Evolutionary conservation across 35 echinoderm and acorn worm species (phyloP).

Genomic region (Amphiura filiformis): DNA sequence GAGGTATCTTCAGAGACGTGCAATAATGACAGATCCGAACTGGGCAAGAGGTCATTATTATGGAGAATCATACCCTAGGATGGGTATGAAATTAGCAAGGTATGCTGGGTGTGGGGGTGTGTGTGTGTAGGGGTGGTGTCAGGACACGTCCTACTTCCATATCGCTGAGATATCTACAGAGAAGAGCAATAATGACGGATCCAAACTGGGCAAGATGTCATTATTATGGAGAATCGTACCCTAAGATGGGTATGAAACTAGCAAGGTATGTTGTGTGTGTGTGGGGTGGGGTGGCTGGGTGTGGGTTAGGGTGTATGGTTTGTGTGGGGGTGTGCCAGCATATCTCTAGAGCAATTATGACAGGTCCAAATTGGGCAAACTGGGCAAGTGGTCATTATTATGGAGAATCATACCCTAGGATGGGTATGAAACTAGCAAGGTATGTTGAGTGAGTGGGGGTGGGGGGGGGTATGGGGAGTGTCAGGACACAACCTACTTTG

Average conservation of each 20-base stretch:
- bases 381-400: constrained; percentile 96
- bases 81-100: constrained; percentile 99
- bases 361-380: constrained; percentile 57
- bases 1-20: constrained; percentile 82
- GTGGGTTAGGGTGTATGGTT: constrained; percentile 49
- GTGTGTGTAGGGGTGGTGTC: no score
- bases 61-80: constrained; percentile 77
- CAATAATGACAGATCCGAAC: constrained; percentile 97
- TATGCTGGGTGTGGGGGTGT: no score
- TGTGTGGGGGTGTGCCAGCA: constrained; percentile 70
- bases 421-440: constrained; percentile 99
- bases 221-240: constrained; percentile 86
- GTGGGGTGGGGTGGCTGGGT: no score
- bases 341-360: constrained; percentile 98
- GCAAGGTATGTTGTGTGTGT: constrained; percentile 94
- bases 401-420: constrained; percentile 77
- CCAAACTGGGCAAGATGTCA: constrained; percentile 91
- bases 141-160: constrained; percentile 78
- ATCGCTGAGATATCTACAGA: constrained; percentile 78
- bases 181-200: constrained; percentile 96
- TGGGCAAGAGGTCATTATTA: constrained; percentile 96
- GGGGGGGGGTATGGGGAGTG: no score
- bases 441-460: no score
- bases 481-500: constrained; percentile 71
- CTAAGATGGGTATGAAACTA: constrained; percentile 97